phyloP scores from a whole-genome alignment of 2,113 vertebrate species.

The Mus musculus region GRCm39 chr7:106880501-106881000 shows the following conservation, averaged over 20 bases:
- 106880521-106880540: constrained; percentile 7
- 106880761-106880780: background rate
- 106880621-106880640: constrained; percentile 28
- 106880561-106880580: background rate
- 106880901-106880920: background rate
- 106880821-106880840: background rate
- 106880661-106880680: background rate
- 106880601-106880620: background rate
- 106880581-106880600: constrained; percentile 6
- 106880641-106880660: background rate
- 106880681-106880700: background rate
- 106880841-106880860: background rate
- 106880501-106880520: background rate
- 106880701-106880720: constrained; percentile 35
- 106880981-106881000: background rate
- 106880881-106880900: background rate
- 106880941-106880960: background rate
- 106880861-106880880: background rate
- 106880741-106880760: background rate
- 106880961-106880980: background rate
- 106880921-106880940: constrained; percentile 30
- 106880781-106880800: background rate
- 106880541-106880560: background rate
- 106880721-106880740: background rate
- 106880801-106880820: background rate